A percentile compares a stretch with the other conserved stretches of the same genome.
Conservation (phyloP, 2,797 vertebrate genomes). For the Myotis planiceps region DNA sequence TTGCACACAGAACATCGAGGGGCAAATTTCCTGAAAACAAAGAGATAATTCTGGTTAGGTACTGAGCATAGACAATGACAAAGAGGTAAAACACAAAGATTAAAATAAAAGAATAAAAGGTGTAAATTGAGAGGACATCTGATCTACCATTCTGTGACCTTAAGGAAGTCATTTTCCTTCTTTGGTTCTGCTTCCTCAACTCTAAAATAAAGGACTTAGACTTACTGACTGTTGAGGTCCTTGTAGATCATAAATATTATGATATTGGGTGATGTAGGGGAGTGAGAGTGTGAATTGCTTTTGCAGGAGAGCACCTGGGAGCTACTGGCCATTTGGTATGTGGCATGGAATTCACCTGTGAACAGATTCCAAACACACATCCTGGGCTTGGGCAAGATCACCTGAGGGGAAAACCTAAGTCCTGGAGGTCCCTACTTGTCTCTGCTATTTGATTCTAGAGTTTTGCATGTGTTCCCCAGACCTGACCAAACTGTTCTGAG, state of each 20-base stretch:
- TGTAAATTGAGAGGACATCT: background rate
- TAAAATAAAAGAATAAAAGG: background rate
- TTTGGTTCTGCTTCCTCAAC: background rate
- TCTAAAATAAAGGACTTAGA: background rate
- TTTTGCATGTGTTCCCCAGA: background rate
- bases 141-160: background rate
- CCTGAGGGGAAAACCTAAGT: background rate
- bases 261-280: background rate
- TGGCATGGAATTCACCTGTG: background rate
- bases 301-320: background rate
- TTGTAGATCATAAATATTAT: background rate
- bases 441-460: background rate
- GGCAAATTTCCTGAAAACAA: slow-evolving; percentile 94
- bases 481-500: background rate
- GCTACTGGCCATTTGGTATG: background rate
- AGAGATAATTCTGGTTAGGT: background rate
- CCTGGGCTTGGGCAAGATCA: background rate
- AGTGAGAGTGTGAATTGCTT: background rate
- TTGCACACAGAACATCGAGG: slow-evolving; percentile 97
- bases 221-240: background rate
- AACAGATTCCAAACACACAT: background rate
- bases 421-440: background rate
- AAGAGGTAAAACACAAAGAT: background rate
- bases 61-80: background rate
- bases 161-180: background rate